Conservation (phyloP, 2,888 invertebrate species). For the Rhagonycha lutea region DNA sequence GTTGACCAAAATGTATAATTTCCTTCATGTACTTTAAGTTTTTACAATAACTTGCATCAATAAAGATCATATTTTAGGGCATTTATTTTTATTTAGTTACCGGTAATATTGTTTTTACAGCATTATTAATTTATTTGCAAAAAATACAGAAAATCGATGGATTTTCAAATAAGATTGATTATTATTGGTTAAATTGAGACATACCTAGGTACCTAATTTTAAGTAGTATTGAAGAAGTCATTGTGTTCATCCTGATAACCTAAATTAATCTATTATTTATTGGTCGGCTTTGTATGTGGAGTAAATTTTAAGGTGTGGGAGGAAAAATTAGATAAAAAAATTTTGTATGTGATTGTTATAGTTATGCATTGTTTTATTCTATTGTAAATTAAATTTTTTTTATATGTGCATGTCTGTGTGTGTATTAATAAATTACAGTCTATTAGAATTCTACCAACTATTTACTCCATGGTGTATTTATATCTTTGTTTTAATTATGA, state of each 20-base stretch:
- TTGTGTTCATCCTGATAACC: background rate
- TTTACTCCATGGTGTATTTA: background rate
- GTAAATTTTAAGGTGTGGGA: background rate
- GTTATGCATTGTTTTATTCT: background rate
- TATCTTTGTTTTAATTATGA: background rate
- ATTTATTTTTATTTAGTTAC: background rate
- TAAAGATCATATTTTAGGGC: background rate
- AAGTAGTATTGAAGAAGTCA: background rate
- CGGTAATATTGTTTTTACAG: background rate
- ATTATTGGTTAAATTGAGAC: background rate
- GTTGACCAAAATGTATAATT: constrained; percentile 9
- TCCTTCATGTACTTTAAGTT: constrained; percentile 1
- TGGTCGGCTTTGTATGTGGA: background rate
- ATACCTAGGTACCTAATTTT: background rate
- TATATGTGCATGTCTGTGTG: background rate
- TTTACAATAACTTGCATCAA: background rate
- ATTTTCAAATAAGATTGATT: background rate
- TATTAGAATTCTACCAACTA: background rate
- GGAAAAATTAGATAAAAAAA: background rate
- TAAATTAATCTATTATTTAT: background rate
- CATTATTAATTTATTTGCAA: background rate
- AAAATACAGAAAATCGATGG: background rate
- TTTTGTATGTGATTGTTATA: background rate
- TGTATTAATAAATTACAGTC: background rate
- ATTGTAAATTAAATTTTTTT: background rate